Evolutionary conservation across 2,797 vertebrate species (phyloP).

Genomic region (Enteromius treurensis): DNA sequence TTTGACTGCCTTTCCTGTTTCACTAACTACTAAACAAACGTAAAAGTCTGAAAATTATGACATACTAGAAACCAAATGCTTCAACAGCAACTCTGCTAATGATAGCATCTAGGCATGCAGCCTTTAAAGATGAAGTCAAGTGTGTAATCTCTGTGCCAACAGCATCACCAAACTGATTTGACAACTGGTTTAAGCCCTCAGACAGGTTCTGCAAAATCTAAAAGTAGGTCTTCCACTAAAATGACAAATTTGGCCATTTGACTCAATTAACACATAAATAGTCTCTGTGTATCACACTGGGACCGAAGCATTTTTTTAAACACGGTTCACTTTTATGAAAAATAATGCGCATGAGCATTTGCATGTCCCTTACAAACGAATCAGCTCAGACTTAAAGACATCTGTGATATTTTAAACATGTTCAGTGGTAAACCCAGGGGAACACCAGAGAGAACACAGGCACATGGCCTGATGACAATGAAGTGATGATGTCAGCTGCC

Average conservation of each 20-base stretch:
- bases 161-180: neutral
- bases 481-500: conserved; percentile 70
- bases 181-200: neutral
- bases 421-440: conserved; percentile 1
- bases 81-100: neutral
- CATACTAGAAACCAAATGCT: neutral
- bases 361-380: neutral
- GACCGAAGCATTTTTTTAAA: neutral
- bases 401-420: neutral
- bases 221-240: neutral
- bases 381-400: neutral
- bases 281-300: neutral
- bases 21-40: neutral
- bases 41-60: neutral
- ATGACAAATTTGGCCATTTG: too few species aligned
- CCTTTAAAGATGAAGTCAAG: neutral
- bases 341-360: neutral
- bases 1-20: neutral
- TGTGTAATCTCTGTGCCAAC: neutral
- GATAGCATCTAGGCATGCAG: neutral
- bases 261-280: neutral
- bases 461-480: conserved; percentile 65
- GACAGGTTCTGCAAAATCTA: neutral
- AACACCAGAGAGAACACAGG: conserved; percentile 1
- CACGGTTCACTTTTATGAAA: neutral